Evolutionary conservation across 2,113 vertebrate species (phyloP), one percentile per base, ranked within the genome.

Genomic region (Rhizomys pruinosus): DNA sequence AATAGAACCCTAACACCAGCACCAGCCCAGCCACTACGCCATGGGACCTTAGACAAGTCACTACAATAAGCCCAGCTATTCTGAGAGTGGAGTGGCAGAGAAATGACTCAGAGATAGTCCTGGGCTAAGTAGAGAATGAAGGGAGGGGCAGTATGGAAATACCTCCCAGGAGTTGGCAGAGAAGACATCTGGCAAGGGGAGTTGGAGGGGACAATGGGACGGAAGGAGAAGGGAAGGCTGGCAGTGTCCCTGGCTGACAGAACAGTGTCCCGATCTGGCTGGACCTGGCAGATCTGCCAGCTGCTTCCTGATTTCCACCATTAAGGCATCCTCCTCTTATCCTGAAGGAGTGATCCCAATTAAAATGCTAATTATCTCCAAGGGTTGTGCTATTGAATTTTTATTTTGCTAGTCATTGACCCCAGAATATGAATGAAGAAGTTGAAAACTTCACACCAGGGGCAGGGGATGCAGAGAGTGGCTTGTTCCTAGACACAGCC

Each of bases 351-450:
- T 92, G 91, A 96, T 95, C 91, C 78, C 94, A 95, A 89, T 96
- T 93, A 97, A 97, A 95, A 97, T 97, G 95, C 82, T 95, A 94
- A 97, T 96, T 94, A 92, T 93, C 92, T 92, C 72, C 55, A 90
- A 95, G 89, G 77, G 61, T 42, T 93, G 69, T 44, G 80, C 88
- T 66, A 87, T 61, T 86, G 16, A 82, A 39, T 81, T 87, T 63
- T 73, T 57, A 86, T 92, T 79, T 59, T 92, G 17, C 72, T 84
- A 32, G 52, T 90, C 92, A 81, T 73, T 93, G 94, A 95, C 94
- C 93, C 74, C 55, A 42, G 71, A 82, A n/a, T 63, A 15, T 81
- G 73, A 76, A 34, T 15, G 72, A 85, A 34, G 64, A 42, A 39
- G 39, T 25, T 29, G 82, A 52, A 44, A 71, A 61, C 64, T 25